A percentile compares a stretch with the other conserved stretches of the same genome.
Evolutionary conservation across 2,113 vertebrate species (phyloP).

Genomic region (Epinephelus moara): DNA sequence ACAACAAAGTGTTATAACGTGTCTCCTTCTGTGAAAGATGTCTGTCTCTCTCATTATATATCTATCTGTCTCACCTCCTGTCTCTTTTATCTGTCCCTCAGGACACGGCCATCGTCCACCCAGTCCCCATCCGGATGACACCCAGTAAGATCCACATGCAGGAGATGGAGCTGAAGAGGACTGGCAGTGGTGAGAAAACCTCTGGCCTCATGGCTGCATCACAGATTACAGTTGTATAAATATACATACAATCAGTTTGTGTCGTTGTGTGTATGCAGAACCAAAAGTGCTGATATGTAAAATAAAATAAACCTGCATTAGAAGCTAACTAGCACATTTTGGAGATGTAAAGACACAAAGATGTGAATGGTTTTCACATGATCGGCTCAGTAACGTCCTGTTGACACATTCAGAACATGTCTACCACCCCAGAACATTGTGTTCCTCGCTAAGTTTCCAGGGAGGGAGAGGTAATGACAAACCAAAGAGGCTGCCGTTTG

Average conservation of each 20-base stretch:
- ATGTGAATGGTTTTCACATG: neutral
- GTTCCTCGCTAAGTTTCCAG: neutral
- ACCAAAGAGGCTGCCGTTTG: neutral
- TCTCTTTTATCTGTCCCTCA: conserved; percentile 63
- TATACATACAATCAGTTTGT: neutral
- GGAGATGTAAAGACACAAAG: neutral
- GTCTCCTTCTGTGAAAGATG: neutral
- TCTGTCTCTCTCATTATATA: neutral
- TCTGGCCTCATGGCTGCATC: neutral
- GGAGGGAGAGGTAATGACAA: neutral
- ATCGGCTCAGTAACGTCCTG: neutral
- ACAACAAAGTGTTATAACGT: neutral
- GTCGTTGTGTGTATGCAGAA: neutral
- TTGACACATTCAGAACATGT: neutral
- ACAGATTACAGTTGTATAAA: neutral
- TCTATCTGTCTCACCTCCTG: conserved; percentile 12
- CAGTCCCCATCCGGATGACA: conserved; percentile 98
- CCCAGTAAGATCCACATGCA: conserved; percentile 99
- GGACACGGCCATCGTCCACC: conserved; percentile 99
- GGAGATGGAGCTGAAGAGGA: conserved; percentile 99
- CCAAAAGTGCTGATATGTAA: neutral
- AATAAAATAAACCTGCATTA: neutral
- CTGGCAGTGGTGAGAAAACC: conserved; percentile 90
- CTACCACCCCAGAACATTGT: neutral
- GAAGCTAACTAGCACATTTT: neutral